Evolutionary conservation across 2,888 invertebrate genomes (phyloP).

Genomic region (Gastracanthus pulcherrimus): DNA sequence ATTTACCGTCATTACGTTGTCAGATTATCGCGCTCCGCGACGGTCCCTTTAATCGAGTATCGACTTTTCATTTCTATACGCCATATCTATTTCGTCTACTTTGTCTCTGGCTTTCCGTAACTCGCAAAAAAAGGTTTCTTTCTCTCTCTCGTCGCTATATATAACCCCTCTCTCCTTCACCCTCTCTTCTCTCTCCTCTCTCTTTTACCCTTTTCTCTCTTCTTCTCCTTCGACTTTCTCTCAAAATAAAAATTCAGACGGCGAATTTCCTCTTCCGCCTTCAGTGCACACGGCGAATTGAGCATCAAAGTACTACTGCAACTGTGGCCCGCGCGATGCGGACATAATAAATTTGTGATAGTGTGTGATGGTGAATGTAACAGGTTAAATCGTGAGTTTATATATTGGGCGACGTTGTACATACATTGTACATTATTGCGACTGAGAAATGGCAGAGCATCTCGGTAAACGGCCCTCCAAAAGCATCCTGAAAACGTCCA

Average conservation of each 20-base stretch:
- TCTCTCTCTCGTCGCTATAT: neutral
- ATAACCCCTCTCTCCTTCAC: neutral
- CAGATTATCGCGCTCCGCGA: neutral
- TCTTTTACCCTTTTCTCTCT: slow-evolving; percentile 22
- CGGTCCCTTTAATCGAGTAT: slow-evolving; percentile 17
- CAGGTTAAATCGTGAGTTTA: slow-evolving; percentile 39
- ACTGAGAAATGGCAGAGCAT: slow-evolving; percentile 84
- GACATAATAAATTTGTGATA: slow-evolving; percentile 27
- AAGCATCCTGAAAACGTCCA: slow-evolving; percentile 94
- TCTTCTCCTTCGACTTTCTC: slow-evolving; percentile 8
- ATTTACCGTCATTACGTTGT: neutral
- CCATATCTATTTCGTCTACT: slow-evolving; percentile 37
- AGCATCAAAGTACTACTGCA: too few relatives aligned
- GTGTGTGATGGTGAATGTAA: slow-evolving; percentile 40
- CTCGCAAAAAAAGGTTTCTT: slow-evolving; percentile 32
- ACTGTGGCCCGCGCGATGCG: neutral
- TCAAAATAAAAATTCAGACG: slow-evolving; percentile 28
- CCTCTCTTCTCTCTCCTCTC: slow-evolving; percentile 21
- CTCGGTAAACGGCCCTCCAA: slow-evolving; percentile 90
- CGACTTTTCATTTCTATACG: slow-evolving; percentile 37
- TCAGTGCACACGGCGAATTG: slow-evolving; percentile 22
- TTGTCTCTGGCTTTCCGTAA: slow-evolving; percentile 25
- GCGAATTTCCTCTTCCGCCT: slow-evolving; percentile 5
- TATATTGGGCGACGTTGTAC: slow-evolving; percentile 32
- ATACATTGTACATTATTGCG: slow-evolving; percentile 21